phyloP scores from a whole-genome alignment of 2,113 vertebrate genomes.

The Microcebus murinus region DNA sequence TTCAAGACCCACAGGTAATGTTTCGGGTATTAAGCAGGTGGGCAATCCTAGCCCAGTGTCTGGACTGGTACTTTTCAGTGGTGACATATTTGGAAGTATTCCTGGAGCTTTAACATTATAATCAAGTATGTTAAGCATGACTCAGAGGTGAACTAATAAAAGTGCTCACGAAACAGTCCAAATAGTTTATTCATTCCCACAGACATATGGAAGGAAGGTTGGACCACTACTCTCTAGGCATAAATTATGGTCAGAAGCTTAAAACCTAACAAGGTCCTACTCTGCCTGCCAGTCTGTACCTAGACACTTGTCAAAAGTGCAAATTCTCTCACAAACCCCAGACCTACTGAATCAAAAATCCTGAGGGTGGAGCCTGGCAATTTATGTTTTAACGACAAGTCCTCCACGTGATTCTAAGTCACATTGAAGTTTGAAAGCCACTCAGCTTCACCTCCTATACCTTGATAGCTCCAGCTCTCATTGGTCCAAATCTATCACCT shows the following conservation, averaged over 20 bases:
- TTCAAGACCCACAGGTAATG: background rate
- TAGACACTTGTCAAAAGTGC: background rate
- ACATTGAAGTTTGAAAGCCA: background rate
- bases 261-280: background rate
- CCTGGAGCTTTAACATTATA: background rate
- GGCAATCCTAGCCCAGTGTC: background rate
- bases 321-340: conserved; percentile 16
- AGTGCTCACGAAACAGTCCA: background rate
- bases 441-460: background rate
- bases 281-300: background rate
- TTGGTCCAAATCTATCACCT: background rate
- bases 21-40: background rate
- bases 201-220: background rate
- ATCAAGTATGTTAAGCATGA: background rate
- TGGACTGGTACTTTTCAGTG: background rate
- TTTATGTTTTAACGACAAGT: background rate
- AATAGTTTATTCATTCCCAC: background rate
- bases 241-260: background rate
- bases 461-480: background rate
- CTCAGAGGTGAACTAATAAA: background rate
- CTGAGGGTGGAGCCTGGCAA: background rate
- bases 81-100: background rate
- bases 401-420: background rate
- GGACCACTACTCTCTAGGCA: background rate
- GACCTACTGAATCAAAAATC: background rate